These are phyloP conservation scores for Etheostoma spectabile DNA, from an alignment of 2,113 vertebrate species.

Conservation along the genomic window DNA sequence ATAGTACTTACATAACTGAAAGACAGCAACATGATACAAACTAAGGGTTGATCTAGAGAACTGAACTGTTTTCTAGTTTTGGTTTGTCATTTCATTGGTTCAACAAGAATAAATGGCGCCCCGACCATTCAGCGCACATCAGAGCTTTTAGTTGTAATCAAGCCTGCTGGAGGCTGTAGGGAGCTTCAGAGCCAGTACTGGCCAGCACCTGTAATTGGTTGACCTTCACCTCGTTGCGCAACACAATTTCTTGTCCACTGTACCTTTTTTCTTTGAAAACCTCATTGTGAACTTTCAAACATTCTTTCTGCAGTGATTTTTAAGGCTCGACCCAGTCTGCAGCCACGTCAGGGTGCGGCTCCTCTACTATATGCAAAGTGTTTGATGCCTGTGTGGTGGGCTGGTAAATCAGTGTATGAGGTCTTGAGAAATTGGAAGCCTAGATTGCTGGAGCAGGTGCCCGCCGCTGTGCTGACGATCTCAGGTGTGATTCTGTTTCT, in stretches of 20 bases:
- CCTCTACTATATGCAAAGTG: background rate
- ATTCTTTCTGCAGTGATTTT: background rate
- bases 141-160: constrained; percentile 36
- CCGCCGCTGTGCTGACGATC: background rate
- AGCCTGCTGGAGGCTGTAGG: constrained; percentile 1
- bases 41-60: background rate
- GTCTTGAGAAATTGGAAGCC: constrained; percentile 22
- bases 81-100: constrained; percentile 16
- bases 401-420: constrained; percentile 30
- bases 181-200: constrained; percentile 2
- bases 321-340: background rate
- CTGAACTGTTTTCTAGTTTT: constrained; percentile 3
- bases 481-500: constrained; percentile 30
- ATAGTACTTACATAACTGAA: no score
- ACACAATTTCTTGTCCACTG: constrained; percentile 31
- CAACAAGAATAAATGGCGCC: constrained; percentile 10
- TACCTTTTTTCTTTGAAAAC: constrained; percentile 24
- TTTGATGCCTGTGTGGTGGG: constrained; percentile 44
- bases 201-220: constrained; percentile 46
- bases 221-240: constrained; percentile 39
- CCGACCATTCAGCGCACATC: constrained; percentile 24
- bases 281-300: constrained; percentile 10
- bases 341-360: background rate
- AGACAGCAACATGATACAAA: no score
- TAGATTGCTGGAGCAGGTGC: constrained; percentile 29